Evolutionary conservation across 2,888 invertebrate genomes (phyloP), one percentile per base, ranked within the genome.

Genomic region (Rhimphoctona megacephalus): DNA sequence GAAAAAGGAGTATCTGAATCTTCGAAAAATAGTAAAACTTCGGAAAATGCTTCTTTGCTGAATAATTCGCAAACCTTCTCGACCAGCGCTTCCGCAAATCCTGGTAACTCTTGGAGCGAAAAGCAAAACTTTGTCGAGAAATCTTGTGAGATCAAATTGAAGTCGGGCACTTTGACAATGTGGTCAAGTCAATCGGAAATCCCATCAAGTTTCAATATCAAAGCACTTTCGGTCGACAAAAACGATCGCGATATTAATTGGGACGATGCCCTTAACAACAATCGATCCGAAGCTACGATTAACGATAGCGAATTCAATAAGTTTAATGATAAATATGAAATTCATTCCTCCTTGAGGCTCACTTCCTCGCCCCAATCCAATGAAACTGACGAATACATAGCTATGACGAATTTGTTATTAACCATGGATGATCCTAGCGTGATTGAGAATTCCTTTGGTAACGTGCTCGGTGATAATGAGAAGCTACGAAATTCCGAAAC

Each of bases 261-360:
- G 70, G 69, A 70, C 5, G 81, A 78, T n/a, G 52, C 78, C 14
- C n/a, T 79, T 17, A 86, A 84, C 78, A 84, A 84, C 11, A 86
- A 84, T 69, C 80, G 25, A 19, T 22, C 25, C 43, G 43, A 2
- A 14, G 25, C 22, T 19, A 6, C 30, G 6, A 61, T 30, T 17
- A 61, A 17, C 61, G 30, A 30, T 5, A 61, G 25, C 30, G 61
- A 17, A 22, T 11, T 30, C 0, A 11, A 14, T 9, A 14, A 61
- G 17, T 61, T 30, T 17, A 61, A 61, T 25, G 61, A 30, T 17
- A 25, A 30, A 1, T 5, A 6, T 17, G 14, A 9, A 57, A 14
- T 25, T 57, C 17, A 61, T 61, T 61, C 61, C 61, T 22, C 9
- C 6, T 61, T 7, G 17, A 61, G 30, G 6, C 17, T 17, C 2